Conservation (phyloP, 2,113 vertebrate genomes). For the Girardinichthys multiradiatus region DNA sequence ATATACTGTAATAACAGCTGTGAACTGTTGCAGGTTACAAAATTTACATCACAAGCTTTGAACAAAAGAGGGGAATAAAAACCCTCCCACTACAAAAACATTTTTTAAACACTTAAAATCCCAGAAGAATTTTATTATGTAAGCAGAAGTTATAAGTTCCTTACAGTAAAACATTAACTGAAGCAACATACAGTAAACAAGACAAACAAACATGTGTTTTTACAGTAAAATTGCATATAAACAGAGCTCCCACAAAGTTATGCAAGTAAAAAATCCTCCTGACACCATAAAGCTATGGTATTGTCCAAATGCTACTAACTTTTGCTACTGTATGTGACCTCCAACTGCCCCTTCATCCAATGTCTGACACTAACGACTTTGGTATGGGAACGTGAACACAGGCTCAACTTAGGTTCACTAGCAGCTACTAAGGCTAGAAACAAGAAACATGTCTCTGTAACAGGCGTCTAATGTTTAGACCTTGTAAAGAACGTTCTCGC, state of each 20-base stretch:
- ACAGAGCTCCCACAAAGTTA: slow-evolving; percentile 5
- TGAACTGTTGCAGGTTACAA: too few species aligned
- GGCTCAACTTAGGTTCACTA: slow-evolving; percentile 26
- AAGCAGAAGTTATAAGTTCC: slow-evolving; percentile 48
- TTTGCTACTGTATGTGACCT: slow-evolving; percentile 9
- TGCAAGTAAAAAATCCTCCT: slow-evolving; percentile 16
- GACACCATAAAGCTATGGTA: slow-evolving; percentile 44
- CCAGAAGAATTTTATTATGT: slow-evolving; percentile 72
- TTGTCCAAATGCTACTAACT: slow-evolving; percentile 20
- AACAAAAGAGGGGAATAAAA: not conserved
- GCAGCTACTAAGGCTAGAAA: slow-evolving; percentile 9
- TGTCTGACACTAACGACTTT: slow-evolving; percentile 22
- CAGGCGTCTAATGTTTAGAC: not conserved
- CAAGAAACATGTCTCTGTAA: slow-evolving; percentile 12
- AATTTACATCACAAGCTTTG: too few species aligned
- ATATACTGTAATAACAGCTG: too few species aligned
- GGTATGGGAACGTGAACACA: slow-evolving; percentile 24
- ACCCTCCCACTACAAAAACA: not conserved
- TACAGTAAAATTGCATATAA: slow-evolving; percentile 33
- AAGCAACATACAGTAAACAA: slow-evolving; percentile 41
- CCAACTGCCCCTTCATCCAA: not conserved
- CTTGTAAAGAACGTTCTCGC: not conserved
- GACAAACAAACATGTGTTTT: slow-evolving; percentile 42
- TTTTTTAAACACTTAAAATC: slow-evolving; percentile 13
- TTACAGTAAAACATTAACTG: slow-evolving; percentile 55